Base-by-base conservation (phyloP, 2,888 invertebrate genomes). In the Leptothorax acervorum region DNA sequence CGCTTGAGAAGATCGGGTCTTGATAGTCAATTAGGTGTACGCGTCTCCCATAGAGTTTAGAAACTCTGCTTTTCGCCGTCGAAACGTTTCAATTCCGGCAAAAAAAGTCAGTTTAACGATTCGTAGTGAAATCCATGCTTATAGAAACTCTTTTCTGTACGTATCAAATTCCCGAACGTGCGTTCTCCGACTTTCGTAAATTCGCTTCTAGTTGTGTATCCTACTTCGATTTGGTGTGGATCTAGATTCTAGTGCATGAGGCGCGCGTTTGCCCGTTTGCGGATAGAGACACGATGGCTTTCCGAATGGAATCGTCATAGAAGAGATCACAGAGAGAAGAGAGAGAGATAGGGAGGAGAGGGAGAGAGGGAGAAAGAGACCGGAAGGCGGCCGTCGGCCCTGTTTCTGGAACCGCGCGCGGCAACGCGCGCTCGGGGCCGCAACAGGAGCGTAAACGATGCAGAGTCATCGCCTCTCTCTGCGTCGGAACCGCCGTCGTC, bases 391-490 rank as follows among this genome's bases (percentile, higher is more conserved):
- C 68, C 57, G 60, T 68, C 51, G 78, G 79, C 53, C 65, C 85
- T 86, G 85, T 84, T 84, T 75, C 88, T 84, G 85, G 70, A 74
- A 81, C 65, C 70, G 70, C 66, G 65, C 28, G 48, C 75, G 63
- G 63, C 55, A 45, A 45, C 68, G 55, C 53, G 45, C 35, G 70
- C 57, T 83, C 71, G 87, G n/a, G 82, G 60, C 75, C 82, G 86
- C 85, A 82, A 83, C 87, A 79, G 88, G 85, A 90, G 90, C 90
- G 89, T 88, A 90, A 91, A 91, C 90, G 91, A 87, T 92, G 92
- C 93, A 92, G 90, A 93, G 93, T 93, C 93, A 93, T 93, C 92
- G 87, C 87, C 84, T 60, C 66, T 81, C 88, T 63, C 76, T 84
- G 42, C 86, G 82, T 74, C 68, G 87, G 87, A 85, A 87, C 23